A percentile compares a stretch with the other conserved stretches of the same genome.
Evolutionary conservation across 2,797 vertebrate genomes (phyloP).

Genomic region (Micrastur ruficollis): DNA sequence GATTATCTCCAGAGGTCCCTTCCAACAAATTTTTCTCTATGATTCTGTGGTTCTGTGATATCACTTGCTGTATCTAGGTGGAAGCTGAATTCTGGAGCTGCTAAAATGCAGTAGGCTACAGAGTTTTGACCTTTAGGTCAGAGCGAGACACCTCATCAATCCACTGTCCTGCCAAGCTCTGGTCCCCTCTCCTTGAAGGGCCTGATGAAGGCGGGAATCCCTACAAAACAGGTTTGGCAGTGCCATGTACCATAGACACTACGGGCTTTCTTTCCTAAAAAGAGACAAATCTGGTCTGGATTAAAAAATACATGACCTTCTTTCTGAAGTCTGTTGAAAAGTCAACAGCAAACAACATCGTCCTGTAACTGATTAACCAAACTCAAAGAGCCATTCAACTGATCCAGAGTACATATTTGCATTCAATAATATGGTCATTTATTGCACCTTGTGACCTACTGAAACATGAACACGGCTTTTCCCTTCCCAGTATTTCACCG

Average conservation of each 20-base stretch:
- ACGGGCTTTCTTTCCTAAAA: not conserved
- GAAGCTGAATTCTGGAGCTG: not conserved
- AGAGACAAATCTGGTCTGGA: not conserved
- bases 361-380: conserved; percentile 27
- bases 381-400: not conserved
- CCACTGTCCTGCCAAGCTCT: not conserved
- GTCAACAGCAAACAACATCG: not conserved
- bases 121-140: not conserved
- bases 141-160: not conserved
- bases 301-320: not conserved
- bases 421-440: not conserved
- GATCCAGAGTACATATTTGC: conserved; percentile 33
- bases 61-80: not conserved
- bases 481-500: not conserved
- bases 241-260: not conserved
- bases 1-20: not conserved
- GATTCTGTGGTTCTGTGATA: not conserved
- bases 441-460: not conserved
- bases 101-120: not conserved
- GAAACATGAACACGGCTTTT: not conserved
- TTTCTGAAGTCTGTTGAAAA: not conserved
- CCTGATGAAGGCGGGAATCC: not conserved
- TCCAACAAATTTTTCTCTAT: not conserved
- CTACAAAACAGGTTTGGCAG: not conserved
- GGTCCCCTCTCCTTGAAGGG: not conserved